These are phyloP conservation scores for Amphipoea oculea DNA, from an alignment of 2,888 invertebrate genomes.

Conservation along the genomic window DNA sequence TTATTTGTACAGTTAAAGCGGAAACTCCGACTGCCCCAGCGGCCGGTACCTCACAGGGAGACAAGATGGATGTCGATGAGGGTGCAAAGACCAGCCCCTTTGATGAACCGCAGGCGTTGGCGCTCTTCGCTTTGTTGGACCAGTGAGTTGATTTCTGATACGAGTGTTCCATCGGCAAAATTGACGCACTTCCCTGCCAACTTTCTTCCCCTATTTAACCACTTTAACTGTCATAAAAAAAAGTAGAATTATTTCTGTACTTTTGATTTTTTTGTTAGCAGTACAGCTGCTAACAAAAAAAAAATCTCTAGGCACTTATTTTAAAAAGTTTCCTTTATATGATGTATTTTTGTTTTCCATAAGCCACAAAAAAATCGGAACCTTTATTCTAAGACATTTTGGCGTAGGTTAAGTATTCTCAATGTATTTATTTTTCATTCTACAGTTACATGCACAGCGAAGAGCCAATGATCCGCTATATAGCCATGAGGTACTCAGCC, in stretches of 20 bases:
- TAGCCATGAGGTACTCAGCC: constrained; percentile 95
- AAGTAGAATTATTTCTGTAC: too few species aligned
- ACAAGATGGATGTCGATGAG: constrained; percentile 82
- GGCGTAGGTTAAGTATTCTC: background rate
- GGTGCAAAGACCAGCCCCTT: constrained; percentile 71
- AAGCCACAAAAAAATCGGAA: background rate
- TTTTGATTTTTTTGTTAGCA: too few species aligned
- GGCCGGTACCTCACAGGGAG: constrained; percentile 72
- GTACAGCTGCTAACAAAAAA: too few species aligned
- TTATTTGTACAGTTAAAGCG: constrained; percentile 65
- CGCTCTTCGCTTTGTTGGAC: constrained; percentile 85
- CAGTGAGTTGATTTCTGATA: constrained; percentile 76
- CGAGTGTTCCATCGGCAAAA: too few species aligned
- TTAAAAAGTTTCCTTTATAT: background rate
- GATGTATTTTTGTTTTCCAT: background rate
- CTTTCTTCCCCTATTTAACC: too few species aligned
- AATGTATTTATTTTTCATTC: constrained; percentile 68
- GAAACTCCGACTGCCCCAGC: constrained; percentile 66
- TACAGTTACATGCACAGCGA: constrained; percentile 94
- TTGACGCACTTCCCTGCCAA: too few species aligned
- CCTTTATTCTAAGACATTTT: background rate
- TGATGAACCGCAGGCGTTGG: constrained; percentile 85
- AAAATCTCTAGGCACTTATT: too few species aligned
- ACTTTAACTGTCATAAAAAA: too few species aligned
- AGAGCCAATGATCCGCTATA: constrained; percentile 95